Conservation (phyloP, 2,888 invertebrate genomes). For the Dinocampus coccinellae region DNA sequence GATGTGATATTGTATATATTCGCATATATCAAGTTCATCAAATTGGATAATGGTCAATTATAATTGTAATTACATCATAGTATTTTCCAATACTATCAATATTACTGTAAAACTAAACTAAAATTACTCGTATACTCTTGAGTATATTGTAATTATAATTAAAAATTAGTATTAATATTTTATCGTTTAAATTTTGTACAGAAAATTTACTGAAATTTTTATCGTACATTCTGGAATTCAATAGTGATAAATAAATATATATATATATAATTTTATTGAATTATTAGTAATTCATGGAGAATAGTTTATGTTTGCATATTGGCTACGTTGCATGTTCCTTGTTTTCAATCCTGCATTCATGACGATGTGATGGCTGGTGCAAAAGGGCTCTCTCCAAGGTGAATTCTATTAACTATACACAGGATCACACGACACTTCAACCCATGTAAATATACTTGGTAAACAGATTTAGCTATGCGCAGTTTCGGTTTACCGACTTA, state of each 20-base stretch:
- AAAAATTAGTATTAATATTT: too few species aligned
- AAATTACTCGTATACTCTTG: too few species aligned
- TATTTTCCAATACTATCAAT: too few species aligned
- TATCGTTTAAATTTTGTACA: too few species aligned
- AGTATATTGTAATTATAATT: too few species aligned
- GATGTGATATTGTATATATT: background rate
- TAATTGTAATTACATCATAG: too few species aligned
- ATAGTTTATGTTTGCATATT: background rate
- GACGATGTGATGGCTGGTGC: background rate
- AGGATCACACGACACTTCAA: conserved; percentile 45
- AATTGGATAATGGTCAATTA: background rate
- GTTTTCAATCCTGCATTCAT: conserved; percentile 2
- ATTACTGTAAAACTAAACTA: too few species aligned
- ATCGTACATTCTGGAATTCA: too few species aligned
- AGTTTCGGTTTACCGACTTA: background rate
- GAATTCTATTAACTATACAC: conserved; percentile 56
- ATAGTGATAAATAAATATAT: too few species aligned
- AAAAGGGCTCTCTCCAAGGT: conserved; percentile 38
- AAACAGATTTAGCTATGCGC: conserved; percentile 28
- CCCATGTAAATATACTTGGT: conserved; percentile 22
- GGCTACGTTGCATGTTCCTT: background rate
- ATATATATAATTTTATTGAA: too few species aligned
- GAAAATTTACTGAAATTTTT: too few species aligned
- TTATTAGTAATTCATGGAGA: too few species aligned
- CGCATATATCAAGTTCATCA: background rate